Evolutionary conservation across 2,113 vertebrate genomes (phyloP).

Genomic region (Caloenas nicobarica): DNA sequence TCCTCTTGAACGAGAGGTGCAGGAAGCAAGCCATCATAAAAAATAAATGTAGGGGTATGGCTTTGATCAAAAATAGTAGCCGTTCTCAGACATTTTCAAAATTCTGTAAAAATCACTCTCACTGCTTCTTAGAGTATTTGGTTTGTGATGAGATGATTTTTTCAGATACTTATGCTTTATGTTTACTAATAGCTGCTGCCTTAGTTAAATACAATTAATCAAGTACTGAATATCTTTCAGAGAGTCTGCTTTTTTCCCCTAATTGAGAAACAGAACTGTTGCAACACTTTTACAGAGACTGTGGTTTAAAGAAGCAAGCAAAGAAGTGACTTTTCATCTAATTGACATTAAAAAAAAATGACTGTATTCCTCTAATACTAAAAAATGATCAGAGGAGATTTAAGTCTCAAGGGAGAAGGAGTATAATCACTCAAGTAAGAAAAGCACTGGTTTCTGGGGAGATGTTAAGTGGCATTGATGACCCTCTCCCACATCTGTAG

Average conservation of each 20-base stretch:
- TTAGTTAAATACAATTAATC: conserved; percentile 55
- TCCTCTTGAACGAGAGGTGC: not conserved
- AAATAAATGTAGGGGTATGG: not conserved
- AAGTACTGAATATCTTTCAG: conserved; percentile 49
- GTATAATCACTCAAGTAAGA: not conserved
- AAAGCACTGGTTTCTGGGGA: not conserved
- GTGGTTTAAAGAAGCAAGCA: conserved; percentile 43
- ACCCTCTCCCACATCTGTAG: not conserved
- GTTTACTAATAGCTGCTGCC: not conserved
- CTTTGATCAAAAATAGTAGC: not conserved
- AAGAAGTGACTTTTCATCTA: conserved; percentile 23
- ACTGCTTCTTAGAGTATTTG: conserved; percentile 21
- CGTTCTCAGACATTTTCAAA: not conserved
- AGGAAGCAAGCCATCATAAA: not conserved
- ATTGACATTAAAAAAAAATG: not conserved
- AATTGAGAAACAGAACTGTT: conserved; percentile 58
- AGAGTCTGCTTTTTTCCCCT: not conserved
- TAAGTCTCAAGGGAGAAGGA: conserved; percentile 46
- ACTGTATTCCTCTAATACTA: conserved; percentile 14
- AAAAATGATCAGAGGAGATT: conserved; percentile 47
- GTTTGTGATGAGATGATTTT: conserved; percentile 46
- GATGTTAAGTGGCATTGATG: not conserved
- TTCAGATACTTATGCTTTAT: conserved; percentile 29
- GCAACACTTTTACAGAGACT: conserved; percentile 45
- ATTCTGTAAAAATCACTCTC: not conserved